Evolutionary conservation across 1,140 invertebrate species (phyloP), one percentile per base, ranked within the genome.

Genomic region (Aphelenchoides fujianensis): DNA sequence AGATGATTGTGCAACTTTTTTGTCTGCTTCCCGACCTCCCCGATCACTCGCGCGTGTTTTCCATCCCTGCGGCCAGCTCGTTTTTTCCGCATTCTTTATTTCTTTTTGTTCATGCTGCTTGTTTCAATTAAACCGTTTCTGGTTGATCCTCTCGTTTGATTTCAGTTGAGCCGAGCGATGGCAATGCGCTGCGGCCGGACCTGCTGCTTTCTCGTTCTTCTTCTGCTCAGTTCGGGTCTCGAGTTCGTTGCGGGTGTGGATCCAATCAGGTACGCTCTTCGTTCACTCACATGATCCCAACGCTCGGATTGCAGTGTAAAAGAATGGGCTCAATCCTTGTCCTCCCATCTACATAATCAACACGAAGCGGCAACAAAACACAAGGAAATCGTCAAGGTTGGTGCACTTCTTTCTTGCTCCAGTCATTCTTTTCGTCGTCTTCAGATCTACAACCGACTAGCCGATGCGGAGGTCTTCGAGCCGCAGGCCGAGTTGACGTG

Each of bases 231-330:
- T 48, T 16, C 41, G 41, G 41, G 41, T 48, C 12, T 48, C 23
- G 12, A 48, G 23, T 48, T 48, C 41, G 41, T 48, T 48, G 41
- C 41, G 41, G 41, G 41, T 48, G 41, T 48, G 12, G 41, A 48
- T 48, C 41, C 41, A 23, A 48, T 48, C 41, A 48, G 41, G 41
- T 48, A 12, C 12, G 41, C 23, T 48, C 12, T 48, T 48, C 23
- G n/a, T n/a, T n/a, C n/a, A n/a, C n/a, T n/a, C n/a, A n/a, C n/a
- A n/a, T n/a, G n/a, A n/a, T n/a, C n/a, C n/a, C n/a, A n/a, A n/a
- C n/a, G n/a, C n/a, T n/a, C n/a, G 31, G n/a, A 1, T 66, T 91
- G 90, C 79, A 94, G 91, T 55, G 90, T 95, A 83, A 98, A 98
- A 89, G 95, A 98, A 87, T 91, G 95, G 73, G 74, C 79, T 30